Conservation (phyloP, 2,797 vertebrate species). For the Eulemur rubriventer region DNA sequence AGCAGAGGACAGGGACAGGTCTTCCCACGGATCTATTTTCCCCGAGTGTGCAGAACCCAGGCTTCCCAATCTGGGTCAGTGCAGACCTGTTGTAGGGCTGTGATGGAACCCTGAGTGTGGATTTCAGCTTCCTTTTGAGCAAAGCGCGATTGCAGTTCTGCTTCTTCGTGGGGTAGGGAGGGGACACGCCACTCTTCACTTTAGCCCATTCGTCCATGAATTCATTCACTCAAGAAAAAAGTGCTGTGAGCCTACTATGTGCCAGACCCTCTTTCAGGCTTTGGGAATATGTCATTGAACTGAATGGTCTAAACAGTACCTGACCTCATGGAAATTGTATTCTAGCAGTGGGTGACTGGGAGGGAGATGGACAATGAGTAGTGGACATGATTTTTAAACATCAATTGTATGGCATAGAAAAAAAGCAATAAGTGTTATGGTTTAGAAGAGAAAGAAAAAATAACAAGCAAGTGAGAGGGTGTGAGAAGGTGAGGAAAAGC, state of each 20-base stretch:
- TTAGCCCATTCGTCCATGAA: not conserved
- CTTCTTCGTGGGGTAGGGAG: not conserved
- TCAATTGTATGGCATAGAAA: not conserved
- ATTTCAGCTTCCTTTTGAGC: not conserved
- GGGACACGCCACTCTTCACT: too few species aligned
- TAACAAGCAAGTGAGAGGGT: not conserved
- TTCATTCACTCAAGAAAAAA: not conserved
- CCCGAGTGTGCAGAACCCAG: not conserved
- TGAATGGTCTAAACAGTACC: fast-evolving
- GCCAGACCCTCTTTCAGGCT: not conserved
- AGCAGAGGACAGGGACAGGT: not conserved
- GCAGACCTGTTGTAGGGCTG: not conserved
- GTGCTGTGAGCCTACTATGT: not conserved
- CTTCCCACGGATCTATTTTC: fast-evolving
- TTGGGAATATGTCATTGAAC: not conserved
- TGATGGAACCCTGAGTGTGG: fast-evolving
- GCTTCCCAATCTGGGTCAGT: not conserved
- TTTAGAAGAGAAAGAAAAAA: not conserved
- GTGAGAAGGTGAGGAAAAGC: too few species aligned
- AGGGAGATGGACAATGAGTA: not conserved
- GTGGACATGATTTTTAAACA: too few species aligned
- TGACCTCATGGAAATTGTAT: fast-evolving
- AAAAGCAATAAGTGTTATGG: not conserved
- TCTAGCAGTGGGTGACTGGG: not conserved
- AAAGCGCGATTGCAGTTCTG: not conserved